Conservation (phyloP, 2,113 vertebrate genomes). For the Pholis gunnellus region DNA sequence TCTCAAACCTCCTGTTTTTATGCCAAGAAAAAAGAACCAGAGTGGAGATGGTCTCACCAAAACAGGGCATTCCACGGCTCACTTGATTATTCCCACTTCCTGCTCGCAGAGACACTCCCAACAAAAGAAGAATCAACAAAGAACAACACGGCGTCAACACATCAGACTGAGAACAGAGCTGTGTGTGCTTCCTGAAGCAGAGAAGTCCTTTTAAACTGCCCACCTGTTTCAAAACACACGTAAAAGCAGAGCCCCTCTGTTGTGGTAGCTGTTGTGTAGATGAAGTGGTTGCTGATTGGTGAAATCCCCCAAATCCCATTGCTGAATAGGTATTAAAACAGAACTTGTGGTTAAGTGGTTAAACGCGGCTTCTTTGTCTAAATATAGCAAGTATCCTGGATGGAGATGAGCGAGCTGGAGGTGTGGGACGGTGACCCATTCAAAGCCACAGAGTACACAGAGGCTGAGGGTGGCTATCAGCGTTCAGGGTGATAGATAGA, state of each 20-base stretch:
- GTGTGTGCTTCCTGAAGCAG: not conserved
- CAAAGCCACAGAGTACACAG: constrained; percentile 24
- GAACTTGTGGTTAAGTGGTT: not conserved
- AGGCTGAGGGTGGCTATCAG: constrained; percentile 37
- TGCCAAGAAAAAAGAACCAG: constrained; percentile 32
- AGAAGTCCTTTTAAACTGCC: not conserved
- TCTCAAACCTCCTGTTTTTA: constrained; percentile 2
- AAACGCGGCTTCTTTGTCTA: not conserved
- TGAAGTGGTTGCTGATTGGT: constrained; percentile 1
- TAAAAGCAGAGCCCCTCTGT: constrained; percentile 9
- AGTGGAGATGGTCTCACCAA: constrained; percentile 63
- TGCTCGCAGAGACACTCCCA: constrained; percentile 67
- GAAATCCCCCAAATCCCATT: not conserved
- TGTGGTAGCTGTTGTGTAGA: constrained; percentile 20
- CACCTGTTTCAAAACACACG: constrained; percentile 23
- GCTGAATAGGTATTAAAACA: not conserved
- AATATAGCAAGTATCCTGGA: not conserved
- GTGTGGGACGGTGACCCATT: constrained; percentile 7
- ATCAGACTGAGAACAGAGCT: constrained; percentile 41
- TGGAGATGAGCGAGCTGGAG: constrained; percentile 2
- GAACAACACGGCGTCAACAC: constrained; percentile 74
- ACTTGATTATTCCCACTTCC: constrained; percentile 83
- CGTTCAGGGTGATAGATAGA: constrained; percentile 51
- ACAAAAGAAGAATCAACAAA: constrained; percentile 81
- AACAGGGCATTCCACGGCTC: constrained; percentile 77